phyloP scores from a whole-genome alignment of 2,113 vertebrate species.

The Xiphias gladius region DNA sequence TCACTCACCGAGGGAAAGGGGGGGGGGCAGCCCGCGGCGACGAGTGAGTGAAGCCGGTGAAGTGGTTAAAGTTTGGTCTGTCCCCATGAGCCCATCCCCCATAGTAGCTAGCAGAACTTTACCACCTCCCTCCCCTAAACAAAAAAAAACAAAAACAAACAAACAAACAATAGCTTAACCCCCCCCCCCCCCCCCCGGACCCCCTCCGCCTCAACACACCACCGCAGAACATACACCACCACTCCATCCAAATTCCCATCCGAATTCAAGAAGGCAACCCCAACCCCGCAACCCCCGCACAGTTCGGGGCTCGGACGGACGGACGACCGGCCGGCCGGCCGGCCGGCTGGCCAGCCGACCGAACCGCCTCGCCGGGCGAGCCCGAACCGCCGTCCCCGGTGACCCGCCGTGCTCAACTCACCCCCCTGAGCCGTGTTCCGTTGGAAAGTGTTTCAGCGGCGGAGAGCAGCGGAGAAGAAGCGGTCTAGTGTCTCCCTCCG shows the following conservation, averaged over 20 bases:
- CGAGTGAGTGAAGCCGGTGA: constrained; percentile 69
- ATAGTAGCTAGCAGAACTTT: constrained; percentile 77
- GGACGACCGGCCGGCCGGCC: too few species aligned
- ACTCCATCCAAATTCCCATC: constrained; percentile 28
- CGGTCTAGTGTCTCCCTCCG: constrained; percentile 74
- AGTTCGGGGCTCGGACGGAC: constrained; percentile 22
- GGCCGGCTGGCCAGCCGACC: too few species aligned
- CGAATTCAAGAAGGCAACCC: constrained; percentile 20
- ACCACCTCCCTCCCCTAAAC: constrained; percentile 62
- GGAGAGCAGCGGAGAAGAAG: constrained; percentile 64
- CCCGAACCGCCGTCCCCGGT: constrained; percentile 36
- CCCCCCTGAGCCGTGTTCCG: constrained; percentile 70
- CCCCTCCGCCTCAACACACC: constrained; percentile 1
- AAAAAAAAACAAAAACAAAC: constrained; percentile 41
- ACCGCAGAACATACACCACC: constrained; percentile 17
- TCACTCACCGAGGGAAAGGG: constrained; percentile 31
- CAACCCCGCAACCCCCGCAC: neutral
- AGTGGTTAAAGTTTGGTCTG: constrained; percentile 85
- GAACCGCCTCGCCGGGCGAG: constrained; percentile 32
- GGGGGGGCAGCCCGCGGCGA: constrained; percentile 45
- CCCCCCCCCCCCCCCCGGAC: neutral
- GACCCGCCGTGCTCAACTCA: constrained; percentile 72
- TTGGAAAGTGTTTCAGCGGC: constrained; percentile 70
- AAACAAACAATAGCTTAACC: constrained; percentile 64
- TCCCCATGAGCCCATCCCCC: constrained; percentile 82